Evolutionary conservation across 2,113 vertebrate species (phyloP).

Genomic region (Phainopepla nitens): DNA sequence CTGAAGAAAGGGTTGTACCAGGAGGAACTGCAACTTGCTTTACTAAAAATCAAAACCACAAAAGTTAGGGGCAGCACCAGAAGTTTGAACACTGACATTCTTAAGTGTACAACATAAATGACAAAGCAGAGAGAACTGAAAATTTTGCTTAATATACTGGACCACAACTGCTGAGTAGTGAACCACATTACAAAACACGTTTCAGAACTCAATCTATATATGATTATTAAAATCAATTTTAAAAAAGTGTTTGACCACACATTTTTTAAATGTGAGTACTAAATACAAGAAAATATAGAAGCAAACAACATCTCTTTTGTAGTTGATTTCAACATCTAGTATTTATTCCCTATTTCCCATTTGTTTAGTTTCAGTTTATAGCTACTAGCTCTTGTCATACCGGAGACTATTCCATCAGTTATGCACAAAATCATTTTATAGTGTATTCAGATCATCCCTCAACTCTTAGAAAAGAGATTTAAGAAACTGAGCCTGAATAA

Average conservation of each 20-base stretch:
- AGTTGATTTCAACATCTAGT: not conserved
- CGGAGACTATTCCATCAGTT: not conserved
- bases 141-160: not conserved
- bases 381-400: not conserved
- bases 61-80: not conserved
- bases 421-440: not conserved
- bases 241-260: not conserved
- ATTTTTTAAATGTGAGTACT: not conserved
- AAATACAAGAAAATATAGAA: not conserved
- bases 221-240: not conserved
- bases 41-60: constrained; percentile 71
- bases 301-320: not conserved
- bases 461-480: not conserved
- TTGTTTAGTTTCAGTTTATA: not conserved
- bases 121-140: not conserved
- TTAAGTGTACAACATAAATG: not conserved
- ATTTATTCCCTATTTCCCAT: not conserved
- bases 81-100: not conserved
- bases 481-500: not conserved
- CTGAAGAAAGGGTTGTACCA: constrained; percentile 55
- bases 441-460: not conserved
- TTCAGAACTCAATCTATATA: not conserved
- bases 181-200: not conserved
- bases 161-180: not conserved
- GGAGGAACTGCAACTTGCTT: constrained; percentile 74